A percentile compares a stretch with the other conserved stretches of the same genome.
Evolutionary conservation across 1,140 invertebrate species (phyloP).

Genomic region (Acyrthosiphon pisum): DNA sequence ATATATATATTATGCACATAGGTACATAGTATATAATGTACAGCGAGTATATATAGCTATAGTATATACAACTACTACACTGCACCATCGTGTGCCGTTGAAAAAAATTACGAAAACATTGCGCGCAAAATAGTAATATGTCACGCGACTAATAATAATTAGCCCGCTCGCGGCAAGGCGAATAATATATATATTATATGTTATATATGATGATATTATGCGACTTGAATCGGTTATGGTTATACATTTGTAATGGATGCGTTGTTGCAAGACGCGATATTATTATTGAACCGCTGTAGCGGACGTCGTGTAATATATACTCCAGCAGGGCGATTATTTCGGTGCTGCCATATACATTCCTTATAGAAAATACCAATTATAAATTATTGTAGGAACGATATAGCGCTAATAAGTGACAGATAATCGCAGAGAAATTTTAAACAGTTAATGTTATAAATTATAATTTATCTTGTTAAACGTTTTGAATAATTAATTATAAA

Average conservation of each 20-base stretch:
- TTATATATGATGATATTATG: neutral
- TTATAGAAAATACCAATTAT: neutral
- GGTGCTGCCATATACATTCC: neutral
- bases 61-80: neutral
- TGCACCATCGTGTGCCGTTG: neutral
- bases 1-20: neutral
- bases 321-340: neutral
- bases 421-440: neutral
- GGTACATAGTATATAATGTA: no score
- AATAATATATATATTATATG: neutral
- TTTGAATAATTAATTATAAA: neutral
- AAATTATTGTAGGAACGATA: neutral
- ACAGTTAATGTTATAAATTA: neutral
- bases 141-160: slow-evolving; percentile 5
- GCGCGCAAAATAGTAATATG: neutral
- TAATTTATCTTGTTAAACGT: neutral
- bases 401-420: neutral
- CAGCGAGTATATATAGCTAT: no score
- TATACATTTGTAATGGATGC: neutral
- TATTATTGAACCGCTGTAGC: neutral
- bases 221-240: neutral
- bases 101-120: neutral
- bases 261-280: neutral
- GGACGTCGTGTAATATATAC: neutral
- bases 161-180: neutral